Percentiles rank a stretch among this genome's conserved stretches.
These are phyloP conservation scores for Ephydatia muelleri DNA, from an alignment of 37 sponge, comb jelly and placozoan genomes.

Conservation along the genomic window DNA sequence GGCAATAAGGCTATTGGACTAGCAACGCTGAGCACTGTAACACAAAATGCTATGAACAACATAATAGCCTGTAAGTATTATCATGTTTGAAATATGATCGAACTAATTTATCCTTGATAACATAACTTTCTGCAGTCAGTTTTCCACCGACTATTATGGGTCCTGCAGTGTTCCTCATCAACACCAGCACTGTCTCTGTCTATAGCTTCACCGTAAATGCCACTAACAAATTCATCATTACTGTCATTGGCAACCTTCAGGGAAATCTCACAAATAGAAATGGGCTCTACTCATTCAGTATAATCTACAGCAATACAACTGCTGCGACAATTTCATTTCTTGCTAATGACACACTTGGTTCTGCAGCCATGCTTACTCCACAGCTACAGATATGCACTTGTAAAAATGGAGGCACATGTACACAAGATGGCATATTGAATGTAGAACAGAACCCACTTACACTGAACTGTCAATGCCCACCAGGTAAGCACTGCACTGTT, in stretches of 20 bases:
- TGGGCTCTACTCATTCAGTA: conserved; percentile 20
- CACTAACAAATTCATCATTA: not conserved
- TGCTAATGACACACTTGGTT: conserved; percentile 39
- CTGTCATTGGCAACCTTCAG: not conserved
- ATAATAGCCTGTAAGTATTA: conserved; percentile 8
- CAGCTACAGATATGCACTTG: conserved; percentile 53
- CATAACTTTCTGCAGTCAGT: conserved; percentile 51
- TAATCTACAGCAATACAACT: not conserved
- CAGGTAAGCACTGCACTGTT: conserved; percentile 17
- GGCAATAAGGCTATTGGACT: conserved; percentile 41
- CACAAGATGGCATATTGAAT: conserved; percentile 41
- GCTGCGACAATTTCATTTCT: conserved; percentile 11
- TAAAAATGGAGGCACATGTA: conserved; percentile 57
- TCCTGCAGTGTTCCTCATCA: conserved; percentile 24
- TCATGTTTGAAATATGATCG: not conserved
- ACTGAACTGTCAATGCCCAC: conserved; percentile 44
- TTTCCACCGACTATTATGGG: conserved; percentile 61
- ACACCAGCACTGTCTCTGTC: not conserved
- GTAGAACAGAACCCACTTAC: conserved; percentile 5
- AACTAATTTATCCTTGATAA: not conserved
- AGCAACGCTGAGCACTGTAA: conserved; percentile 6
- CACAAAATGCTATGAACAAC: not conserved
- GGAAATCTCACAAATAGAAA: not conserved
- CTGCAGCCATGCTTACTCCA: conserved; percentile 14
- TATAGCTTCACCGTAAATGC: conserved; percentile 52